Evolutionary conservation across 2,888 invertebrate species (phyloP), one percentile per base, ranked within the genome.

Genomic region (Hartigia nigra): DNA sequence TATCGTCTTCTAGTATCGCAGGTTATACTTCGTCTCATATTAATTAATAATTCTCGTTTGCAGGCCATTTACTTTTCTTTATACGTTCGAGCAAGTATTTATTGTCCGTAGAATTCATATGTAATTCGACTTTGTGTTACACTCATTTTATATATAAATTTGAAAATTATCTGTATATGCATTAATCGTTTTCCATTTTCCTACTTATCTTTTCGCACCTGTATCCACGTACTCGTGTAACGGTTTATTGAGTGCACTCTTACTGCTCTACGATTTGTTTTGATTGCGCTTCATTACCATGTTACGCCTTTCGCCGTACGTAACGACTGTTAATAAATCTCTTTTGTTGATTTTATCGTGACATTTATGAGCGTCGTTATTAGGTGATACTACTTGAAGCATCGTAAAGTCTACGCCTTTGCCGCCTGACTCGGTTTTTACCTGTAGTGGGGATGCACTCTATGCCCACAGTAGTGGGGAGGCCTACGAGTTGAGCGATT

Each of bases 301-400:
- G 87, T 88, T 86, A 86, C 88, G 88, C 88, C 88, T 90, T 89
- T 89, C 87, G 86, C 85, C 85, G 85, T 83, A 85, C 85, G 84
- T 88, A 88, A 89, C 89, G 88, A 87, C 86, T 86, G 87, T 88
- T 89, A 86, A 88, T 91, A 90, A 90, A 89, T 91, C 87, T 83
- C 87, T 85, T 81, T 81, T 88, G 91, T 88, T 91, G 91, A 90
- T 91, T 90, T 89, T 91, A 90, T 91, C 91, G 86, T 88, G 91
- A 91, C 91, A 87, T 91, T 91, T 91, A 91, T 90, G 90, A 90
- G 90, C 89, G 88, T 91, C 88, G 90, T 91, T 91, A 91, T 91
- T 90, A 90, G 89, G 89, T 88, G 88, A 89, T 90, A 90, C 88
- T 88, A 87, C 86, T 88, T 87, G 86, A 85, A 87, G 87, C 86